phyloP scores from a whole-genome alignment of 2,113 vertebrate genomes.

The Echinops telfairi region DNA sequence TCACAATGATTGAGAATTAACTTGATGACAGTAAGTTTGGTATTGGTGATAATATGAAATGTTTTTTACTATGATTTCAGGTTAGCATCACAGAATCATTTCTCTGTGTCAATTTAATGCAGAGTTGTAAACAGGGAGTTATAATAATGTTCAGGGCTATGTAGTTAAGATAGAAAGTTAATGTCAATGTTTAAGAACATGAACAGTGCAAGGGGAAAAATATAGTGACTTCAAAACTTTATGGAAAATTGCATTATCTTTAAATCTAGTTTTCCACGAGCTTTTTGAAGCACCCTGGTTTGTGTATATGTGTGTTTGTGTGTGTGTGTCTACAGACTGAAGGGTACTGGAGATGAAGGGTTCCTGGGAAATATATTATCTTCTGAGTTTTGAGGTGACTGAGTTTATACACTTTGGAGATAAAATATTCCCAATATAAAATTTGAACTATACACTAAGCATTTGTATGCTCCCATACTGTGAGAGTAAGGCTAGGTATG shows the following conservation, averaged over 20 bases:
- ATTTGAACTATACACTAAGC: conserved; percentile 56
- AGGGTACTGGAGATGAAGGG: conserved; percentile 9
- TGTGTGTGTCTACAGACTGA: not conserved
- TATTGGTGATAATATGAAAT: not conserved
- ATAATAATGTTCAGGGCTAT: not conserved
- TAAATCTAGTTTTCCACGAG: too few relatives aligned
- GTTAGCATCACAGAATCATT: not conserved
- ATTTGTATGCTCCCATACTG: conserved; percentile 5
- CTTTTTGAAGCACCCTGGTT: too few relatives aligned
- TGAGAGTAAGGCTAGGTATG: conserved; percentile 48
- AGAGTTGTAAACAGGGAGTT: not conserved
- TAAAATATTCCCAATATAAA: conserved; percentile 70
- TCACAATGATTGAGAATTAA: too few relatives aligned
- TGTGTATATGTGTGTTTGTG: not conserved
- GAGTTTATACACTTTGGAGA: conserved; percentile 64
- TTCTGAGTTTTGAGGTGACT: conserved; percentile 35
- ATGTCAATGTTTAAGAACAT: not conserved
- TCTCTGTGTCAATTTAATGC: not conserved
- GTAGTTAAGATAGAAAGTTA: not conserved
- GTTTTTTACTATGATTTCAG: not conserved
- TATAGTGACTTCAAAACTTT: too few relatives aligned
- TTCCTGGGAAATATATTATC: conserved; percentile 26
- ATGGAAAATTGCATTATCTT: too few relatives aligned
- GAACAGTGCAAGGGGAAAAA: not conserved
- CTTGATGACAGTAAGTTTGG: too few relatives aligned